Percentiles rank a stretch among this genome's conserved stretches.
phyloP scores from a whole-genome alignment of 2,888 invertebrate genomes.

The Atherix ibis region DNA sequence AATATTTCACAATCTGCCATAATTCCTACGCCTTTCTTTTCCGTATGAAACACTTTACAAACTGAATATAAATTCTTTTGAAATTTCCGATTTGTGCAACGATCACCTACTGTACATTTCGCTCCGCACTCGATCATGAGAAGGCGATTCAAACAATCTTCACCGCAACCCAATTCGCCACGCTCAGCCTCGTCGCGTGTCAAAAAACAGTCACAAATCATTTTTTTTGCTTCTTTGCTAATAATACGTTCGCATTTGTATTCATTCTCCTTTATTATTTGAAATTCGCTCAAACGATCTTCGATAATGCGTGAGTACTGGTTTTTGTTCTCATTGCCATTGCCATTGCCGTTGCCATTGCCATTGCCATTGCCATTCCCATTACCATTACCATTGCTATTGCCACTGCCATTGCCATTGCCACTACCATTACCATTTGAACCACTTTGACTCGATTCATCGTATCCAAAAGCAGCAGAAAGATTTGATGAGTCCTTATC shows the following conservation, averaged over 20 bases:
- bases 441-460: no score
- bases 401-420: no score
- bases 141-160: slow-evolving; percentile 89
- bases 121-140: slow-evolving; percentile 97
- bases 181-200: slow-evolving; percentile 73
- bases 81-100: slow-evolving; percentile 90
- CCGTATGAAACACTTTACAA: slow-evolving; percentile 77
- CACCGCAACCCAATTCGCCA: slow-evolving; percentile 80
- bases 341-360: no score
- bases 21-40: slow-evolving; percentile 91
- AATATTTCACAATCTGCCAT: slow-evolving; percentile 33
- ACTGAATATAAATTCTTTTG: slow-evolving; percentile 73
- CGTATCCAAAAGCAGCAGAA: slow-evolving; percentile 20
- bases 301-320: slow-evolving; percentile 29
- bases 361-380: no score
- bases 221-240: slow-evolving; percentile 80
- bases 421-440: no score
- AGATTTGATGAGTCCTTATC: slow-evolving; percentile 15
- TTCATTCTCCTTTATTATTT: slow-evolving; percentile 68
- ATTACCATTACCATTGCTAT: no score
- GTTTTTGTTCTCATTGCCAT: no score
- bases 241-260: slow-evolving; percentile 71
- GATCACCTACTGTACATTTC: slow-evolving; percentile 73
- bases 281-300: slow-evolving; percentile 51
- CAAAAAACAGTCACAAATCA: slow-evolving; percentile 91